A percentile compares a stretch with the other conserved stretches of the same genome.
These are phyloP conservation scores for Byasa hedistus DNA, from an alignment of 2,888 invertebrate species.

Conservation along the genomic window DNA sequence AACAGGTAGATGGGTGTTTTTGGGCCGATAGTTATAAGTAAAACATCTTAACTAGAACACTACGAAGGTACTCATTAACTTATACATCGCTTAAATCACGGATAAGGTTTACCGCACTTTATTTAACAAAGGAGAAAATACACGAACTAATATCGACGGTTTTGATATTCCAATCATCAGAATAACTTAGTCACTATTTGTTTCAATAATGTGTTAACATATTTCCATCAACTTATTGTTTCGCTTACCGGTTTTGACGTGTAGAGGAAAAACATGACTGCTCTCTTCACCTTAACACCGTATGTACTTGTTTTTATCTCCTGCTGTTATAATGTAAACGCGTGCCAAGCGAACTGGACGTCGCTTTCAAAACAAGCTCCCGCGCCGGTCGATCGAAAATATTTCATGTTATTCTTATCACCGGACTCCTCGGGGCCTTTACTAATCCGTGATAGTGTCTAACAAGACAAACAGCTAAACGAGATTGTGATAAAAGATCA, in stretches of 20 bases:
- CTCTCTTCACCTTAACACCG: constrained; percentile 19
- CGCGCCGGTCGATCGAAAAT: constrained; percentile 36
- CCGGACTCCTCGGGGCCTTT: neutral
- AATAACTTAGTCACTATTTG: neutral
- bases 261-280: constrained; percentile 8
- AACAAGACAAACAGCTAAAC: neutral
- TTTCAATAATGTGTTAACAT: neutral
- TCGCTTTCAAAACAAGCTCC: constrained; percentile 35
- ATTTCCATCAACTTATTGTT: neutral
- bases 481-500: neutral
- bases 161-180: too few species aligned
- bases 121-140: too few species aligned
- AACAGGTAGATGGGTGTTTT: too few species aligned
- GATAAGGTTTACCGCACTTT: too few species aligned
- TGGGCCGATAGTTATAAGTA: too few species aligned
- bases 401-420: constrained; percentile 18
- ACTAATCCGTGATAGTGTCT: neutral
- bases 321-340: constrained; percentile 60
- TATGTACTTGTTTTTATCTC: constrained; percentile 58
- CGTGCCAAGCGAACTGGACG: constrained; percentile 34
- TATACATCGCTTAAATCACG: too few species aligned
- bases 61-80: too few species aligned
- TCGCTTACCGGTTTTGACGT: neutral
- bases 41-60: too few species aligned
- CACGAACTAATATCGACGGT: too few species aligned